These are phyloP conservation scores for Zosterops pallidus DNA, from an alignment of 2,113 vertebrate species.

Conservation along the genomic window DNA sequence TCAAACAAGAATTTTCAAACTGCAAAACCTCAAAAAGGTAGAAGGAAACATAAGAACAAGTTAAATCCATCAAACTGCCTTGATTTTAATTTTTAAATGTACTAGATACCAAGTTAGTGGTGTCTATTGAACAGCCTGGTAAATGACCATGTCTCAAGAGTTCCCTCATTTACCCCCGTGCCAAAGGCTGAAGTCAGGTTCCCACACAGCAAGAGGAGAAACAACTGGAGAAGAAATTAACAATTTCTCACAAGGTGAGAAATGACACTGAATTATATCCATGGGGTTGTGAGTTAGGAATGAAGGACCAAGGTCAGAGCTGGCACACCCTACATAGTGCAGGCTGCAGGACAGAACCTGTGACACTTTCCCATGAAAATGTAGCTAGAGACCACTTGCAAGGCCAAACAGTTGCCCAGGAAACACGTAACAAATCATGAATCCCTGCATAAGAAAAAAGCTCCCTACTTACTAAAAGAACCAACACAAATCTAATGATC, in stretches of 20 bases:
- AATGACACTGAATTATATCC: neutral
- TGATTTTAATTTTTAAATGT: neutral
- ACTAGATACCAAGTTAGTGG: neutral
- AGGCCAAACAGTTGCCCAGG: neutral
- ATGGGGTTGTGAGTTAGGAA: neutral
- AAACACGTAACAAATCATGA: neutral
- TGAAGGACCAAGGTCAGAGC: neutral
- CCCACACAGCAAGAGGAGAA: neutral
- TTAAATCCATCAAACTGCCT: neutral
- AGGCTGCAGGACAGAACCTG: neutral
- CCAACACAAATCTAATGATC: neutral
- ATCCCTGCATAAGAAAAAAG: neutral
- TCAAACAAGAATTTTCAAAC: neutral
- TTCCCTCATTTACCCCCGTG: neutral
- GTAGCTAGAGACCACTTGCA: rapidly evolving
- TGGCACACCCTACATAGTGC: neutral
- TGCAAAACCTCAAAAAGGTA: neutral
- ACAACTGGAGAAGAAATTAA: neutral
- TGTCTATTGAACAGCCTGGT: neutral
- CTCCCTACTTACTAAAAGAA: neutral
- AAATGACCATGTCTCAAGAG: neutral
- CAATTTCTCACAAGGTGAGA: neutral
- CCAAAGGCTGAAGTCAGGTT: neutral
- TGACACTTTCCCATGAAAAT: rapidly evolving
- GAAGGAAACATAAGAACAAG: neutral